These are phyloP conservation scores for Acrocephalus scirpaceus DNA, from an alignment of 2,797 vertebrate genomes.

Conservation along the genomic window DNA sequence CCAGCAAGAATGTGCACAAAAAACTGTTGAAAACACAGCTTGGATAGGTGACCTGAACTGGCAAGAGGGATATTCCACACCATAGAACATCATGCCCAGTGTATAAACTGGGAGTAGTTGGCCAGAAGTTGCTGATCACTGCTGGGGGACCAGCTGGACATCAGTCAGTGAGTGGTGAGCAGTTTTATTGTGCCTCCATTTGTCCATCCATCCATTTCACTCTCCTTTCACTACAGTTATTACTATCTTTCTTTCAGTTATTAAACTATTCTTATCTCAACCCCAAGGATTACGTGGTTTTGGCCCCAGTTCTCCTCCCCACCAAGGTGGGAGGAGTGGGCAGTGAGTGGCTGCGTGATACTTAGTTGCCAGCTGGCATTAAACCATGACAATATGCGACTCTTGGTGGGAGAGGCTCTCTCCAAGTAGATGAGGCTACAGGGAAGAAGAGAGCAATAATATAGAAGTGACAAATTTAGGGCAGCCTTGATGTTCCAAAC, in stretches of 20 bases:
- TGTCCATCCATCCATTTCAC: background rate
- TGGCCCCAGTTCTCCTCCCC: background rate
- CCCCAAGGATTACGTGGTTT: background rate
- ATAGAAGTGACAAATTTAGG: background rate
- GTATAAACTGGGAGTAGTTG: background rate
- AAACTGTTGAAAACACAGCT: background rate
- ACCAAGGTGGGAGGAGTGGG: background rate
- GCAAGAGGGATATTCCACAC: background rate
- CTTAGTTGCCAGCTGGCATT: background rate
- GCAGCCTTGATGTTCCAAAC: background rate
- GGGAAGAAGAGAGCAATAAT: background rate
- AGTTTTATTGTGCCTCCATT: fast-evolving
- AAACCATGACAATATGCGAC: background rate
- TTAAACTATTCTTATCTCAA: background rate
- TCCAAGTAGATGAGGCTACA: background rate
- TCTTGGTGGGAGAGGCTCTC: background rate
- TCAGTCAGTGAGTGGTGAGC: background rate
- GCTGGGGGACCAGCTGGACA: background rate
- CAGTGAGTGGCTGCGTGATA: background rate
- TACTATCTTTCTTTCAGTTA: background rate
- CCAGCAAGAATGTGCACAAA: background rate
- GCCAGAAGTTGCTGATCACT: background rate
- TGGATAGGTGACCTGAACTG: background rate
- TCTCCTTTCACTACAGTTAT: background rate
- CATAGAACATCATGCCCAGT: fast-evolving